phyloP scores from a whole-genome alignment of 2,797 vertebrate genomes.

The Myripristis jacobus region DNA sequence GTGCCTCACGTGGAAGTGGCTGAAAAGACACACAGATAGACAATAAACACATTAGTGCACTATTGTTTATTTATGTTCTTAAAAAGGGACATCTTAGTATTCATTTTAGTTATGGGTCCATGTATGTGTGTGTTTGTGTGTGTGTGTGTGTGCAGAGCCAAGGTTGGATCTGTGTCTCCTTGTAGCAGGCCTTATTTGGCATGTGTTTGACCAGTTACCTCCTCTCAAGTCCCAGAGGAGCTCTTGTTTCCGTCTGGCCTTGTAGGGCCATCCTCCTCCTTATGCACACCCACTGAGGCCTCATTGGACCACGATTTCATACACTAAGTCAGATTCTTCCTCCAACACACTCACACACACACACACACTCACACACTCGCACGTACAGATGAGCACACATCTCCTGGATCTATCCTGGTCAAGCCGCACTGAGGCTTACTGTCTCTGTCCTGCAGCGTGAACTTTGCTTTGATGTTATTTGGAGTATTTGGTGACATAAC shows the following conservation, averaged over 20 bases:
- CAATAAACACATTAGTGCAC: too few relatives aligned
- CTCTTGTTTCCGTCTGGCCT: slow-evolving; percentile 85
- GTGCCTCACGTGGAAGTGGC: not conserved
- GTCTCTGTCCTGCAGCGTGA: slow-evolving; percentile 5
- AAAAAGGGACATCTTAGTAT: not conserved
- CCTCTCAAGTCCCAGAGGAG: slow-evolving; percentile 80
- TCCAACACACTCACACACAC: not conserved
- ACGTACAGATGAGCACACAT: slow-evolving; percentile 18
- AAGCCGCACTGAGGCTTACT: slow-evolving; percentile 5
- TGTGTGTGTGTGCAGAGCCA: slow-evolving; percentile 12
- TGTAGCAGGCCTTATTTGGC: slow-evolving; percentile 90
- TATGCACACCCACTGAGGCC: slow-evolving; percentile 52
- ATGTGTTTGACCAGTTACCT: slow-evolving; percentile 83
- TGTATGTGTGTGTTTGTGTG: slow-evolving; percentile 10
- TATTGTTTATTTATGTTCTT: not conserved
- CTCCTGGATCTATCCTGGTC: slow-evolving; percentile 4
- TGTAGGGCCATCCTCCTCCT: slow-evolving; percentile 86
- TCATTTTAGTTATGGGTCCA: slow-evolving; percentile 9
- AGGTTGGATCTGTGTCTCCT: slow-evolving; percentile 55
- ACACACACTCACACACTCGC: slow-evolving; percentile 27
- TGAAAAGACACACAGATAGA: not conserved
- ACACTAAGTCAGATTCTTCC: slow-evolving; percentile 29
- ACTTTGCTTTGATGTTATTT: slow-evolving; percentile 17
- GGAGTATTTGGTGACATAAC: slow-evolving; percentile 4
- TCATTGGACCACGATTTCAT: slow-evolving; percentile 55